Evolutionary conservation across 2,797 vertebrate species (phyloP).

Genomic region (Poecilia gillii): DNA sequence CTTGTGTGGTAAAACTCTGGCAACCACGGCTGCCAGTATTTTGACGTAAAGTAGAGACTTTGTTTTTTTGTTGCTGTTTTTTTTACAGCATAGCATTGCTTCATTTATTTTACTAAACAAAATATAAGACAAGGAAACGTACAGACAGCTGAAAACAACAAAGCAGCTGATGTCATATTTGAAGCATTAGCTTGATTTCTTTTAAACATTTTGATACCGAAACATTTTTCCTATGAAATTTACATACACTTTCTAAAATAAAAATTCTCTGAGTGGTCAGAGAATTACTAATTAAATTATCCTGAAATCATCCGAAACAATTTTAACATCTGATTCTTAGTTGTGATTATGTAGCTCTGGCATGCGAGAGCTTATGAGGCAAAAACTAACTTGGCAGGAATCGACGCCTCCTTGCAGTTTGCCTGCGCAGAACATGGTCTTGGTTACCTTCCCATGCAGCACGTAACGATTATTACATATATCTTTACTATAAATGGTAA

Average conservation of each 20-base stretch:
- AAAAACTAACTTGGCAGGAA: conserved; percentile 87
- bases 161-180: neutral
- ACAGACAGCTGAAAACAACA: neutral
- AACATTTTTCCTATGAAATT: neutral
- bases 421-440: conserved; percentile 91
- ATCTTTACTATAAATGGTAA: conserved; percentile 81
- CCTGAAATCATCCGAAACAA: no score
- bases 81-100: no score
- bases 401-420: conserved; percentile 84
- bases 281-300: no score
- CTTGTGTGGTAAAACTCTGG: no score
- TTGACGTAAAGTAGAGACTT: no score
- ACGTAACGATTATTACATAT: conserved; percentile 77
- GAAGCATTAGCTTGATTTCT: neutral
- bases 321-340: no score
- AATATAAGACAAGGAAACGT: neutral
- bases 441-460: conserved; percentile 79
- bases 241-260: neutral
- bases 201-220: neutral
- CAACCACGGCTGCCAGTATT: no score
- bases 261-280: neutral
- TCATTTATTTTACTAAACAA: neutral
- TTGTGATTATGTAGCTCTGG: no score
- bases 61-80: no score
- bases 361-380: no score